Evolutionary conservation across 2,113 vertebrate species (phyloP).

Genomic region (Urocolius indicus): DNA sequence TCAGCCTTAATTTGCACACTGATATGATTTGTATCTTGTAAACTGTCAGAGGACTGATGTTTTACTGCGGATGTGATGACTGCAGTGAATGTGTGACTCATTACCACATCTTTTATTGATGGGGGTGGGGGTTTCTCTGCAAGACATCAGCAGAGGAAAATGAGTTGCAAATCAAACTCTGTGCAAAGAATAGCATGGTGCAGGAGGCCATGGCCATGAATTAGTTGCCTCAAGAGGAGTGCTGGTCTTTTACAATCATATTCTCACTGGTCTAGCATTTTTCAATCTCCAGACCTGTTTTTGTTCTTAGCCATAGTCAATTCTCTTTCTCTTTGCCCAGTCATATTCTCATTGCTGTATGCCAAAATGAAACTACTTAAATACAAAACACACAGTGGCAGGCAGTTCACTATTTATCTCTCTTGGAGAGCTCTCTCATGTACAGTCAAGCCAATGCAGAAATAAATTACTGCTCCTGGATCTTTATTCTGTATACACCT

Average conservation of each 20-base stretch:
- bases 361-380: slow-evolving; percentile 5
- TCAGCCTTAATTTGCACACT: background rate
- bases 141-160: slow-evolving; percentile 29
- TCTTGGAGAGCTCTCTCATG: background rate
- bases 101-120: slow-evolving; percentile 65
- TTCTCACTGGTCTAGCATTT: slow-evolving; percentile 15
- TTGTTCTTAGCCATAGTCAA: background rate
- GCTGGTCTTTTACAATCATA: background rate
- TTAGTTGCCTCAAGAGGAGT: background rate
- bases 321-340: background rate
- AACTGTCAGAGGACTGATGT: background rate
- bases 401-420: background rate
- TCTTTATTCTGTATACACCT: background rate
- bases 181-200: slow-evolving; percentile 16
- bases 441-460: background rate
- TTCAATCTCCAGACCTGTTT: background rate
- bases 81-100: slow-evolving; percentile 45
- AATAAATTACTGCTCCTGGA: background rate
- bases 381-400: background rate
- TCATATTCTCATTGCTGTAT: background rate
- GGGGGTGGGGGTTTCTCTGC: slow-evolving; percentile 20
- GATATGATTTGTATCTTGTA: slow-evolving; percentile 46
- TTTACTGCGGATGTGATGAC: slow-evolving; percentile 9
- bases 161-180: slow-evolving; percentile 46
- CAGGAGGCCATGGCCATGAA: background rate